Percentiles rank a stretch among this genome's conserved stretches.
Conservation (phyloP, 2,113 vertebrate genomes). For the Macquaria australasica region DNA sequence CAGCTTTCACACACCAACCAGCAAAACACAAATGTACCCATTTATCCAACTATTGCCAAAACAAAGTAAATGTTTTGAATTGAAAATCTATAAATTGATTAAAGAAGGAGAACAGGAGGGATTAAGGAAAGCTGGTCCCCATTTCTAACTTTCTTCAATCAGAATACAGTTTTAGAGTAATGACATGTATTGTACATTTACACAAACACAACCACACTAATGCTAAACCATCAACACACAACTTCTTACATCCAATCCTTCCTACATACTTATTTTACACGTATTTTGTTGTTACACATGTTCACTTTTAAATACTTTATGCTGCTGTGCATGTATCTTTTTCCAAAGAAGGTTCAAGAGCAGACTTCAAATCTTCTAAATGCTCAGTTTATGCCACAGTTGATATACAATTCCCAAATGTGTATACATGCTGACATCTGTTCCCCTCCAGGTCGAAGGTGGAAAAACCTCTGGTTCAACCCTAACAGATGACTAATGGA, state of each 20-base stretch:
- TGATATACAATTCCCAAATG: slow-evolving; percentile 7
- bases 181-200: neutral
- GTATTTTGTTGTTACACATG: neutral
- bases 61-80: neutral
- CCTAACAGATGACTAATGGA: slow-evolving; percentile 60
- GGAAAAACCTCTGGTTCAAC: slow-evolving; percentile 43
- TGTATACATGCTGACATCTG: slow-evolving; percentile 37
- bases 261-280: neutral
- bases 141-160: too few relatives aligned
- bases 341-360: neutral
- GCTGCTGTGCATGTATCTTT: neutral
- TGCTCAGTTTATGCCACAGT: neutral
- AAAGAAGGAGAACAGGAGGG: too few relatives aligned
- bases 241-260: neutral
- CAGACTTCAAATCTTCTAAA: neutral
- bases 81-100: neutral
- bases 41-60: neutral
- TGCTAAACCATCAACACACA: neutral
- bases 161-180: neutral
- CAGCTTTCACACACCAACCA: neutral
- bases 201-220: neutral
- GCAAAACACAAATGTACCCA: neutral
- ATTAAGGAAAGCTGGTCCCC: too few relatives aligned
- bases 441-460: slow-evolving; percentile 44
- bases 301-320: neutral